Evolutionary conservation across 2,888 invertebrate species (phyloP), one percentile per base, ranked within the genome.

Genomic region (Brenthis hecate): DNA sequence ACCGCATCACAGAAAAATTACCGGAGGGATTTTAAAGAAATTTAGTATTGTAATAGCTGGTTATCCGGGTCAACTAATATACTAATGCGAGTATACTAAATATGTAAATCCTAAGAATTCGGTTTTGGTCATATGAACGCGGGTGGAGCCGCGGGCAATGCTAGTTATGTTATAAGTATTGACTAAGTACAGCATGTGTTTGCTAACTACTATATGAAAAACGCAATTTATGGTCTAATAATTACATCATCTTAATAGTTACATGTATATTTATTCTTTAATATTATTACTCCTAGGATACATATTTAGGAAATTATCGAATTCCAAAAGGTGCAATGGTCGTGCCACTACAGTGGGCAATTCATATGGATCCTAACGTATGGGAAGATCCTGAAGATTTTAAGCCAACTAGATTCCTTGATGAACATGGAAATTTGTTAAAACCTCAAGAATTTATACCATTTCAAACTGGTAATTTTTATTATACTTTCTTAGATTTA

Each of bases 331-430:
- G 95, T 77, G 80, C 95, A 74, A 93, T 97, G 97, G 88, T 97
- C 14, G 89, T 97, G n/a, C 96, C 97, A 0, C 84, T 97, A 19
- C 96, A 96, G 78, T 97, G 97, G 96, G 96, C 96, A 0, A 87
- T 97, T 11, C 97, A 97, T 79, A 96, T 95, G 94, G 94, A 96
- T 77, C 93, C 95, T 0, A 79, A 86, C 1, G 84, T 93, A 32
- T 97, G 96, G 96, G 85, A 93, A 0, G 85, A 96, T 43, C 96
- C 97, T 0, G 94, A 95, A 4, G 80, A 86, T 48, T 98, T 95
- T 79, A 92, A 93, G 56, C 97, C 97, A 0, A 89, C 92, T 19
- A 91, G 97, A 63, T 97, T 97, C 80, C 82, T 97, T 5, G 88
- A 93, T 56, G 87, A 93, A 0, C 94, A 95, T 53, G 96, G 95